A percentile compares a stretch with the other conserved stretches of the same genome.
phyloP scores from a whole-genome alignment of 2,888 invertebrate genomes.

The Xanthia togata region DNA sequence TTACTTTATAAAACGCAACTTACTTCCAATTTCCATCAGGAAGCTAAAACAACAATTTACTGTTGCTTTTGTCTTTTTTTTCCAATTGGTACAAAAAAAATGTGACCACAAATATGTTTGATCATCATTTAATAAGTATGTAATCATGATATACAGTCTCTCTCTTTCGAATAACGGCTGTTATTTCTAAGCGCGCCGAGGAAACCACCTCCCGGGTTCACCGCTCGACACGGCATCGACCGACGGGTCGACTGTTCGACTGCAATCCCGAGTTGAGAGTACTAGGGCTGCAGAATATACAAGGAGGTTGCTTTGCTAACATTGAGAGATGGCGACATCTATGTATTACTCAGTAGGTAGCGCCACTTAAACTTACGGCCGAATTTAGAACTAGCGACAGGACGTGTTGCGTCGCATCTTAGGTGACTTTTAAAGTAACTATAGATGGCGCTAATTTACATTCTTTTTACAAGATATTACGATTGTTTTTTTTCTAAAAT shows the following conservation, averaged over 20 bases:
- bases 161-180: neutral
- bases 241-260: conserved; percentile 17
- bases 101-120: neutral
- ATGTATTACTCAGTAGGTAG: neutral
- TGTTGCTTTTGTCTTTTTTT: neutral
- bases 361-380: neutral
- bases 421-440: neutral
- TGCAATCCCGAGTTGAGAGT: conserved; percentile 14
- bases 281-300: conserved; percentile 38
- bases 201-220: conserved; percentile 7
- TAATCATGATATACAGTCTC: neutral
- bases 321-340: neutral
- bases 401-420: neutral
- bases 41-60: neutral
- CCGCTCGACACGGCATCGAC: conserved; percentile 27
- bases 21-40: neutral
- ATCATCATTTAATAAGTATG: neutral
- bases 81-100: neutral
- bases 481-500: neutral
- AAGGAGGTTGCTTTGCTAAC: conserved; percentile 1
- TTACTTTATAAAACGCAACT: neutral
- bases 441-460: conserved; percentile 40
- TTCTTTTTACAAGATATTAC: neutral
- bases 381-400: neutral
- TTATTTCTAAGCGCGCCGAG: neutral